phyloP scores from a whole-genome alignment of 2,113 vertebrate species.

The Bubo scandiacus region DNA sequence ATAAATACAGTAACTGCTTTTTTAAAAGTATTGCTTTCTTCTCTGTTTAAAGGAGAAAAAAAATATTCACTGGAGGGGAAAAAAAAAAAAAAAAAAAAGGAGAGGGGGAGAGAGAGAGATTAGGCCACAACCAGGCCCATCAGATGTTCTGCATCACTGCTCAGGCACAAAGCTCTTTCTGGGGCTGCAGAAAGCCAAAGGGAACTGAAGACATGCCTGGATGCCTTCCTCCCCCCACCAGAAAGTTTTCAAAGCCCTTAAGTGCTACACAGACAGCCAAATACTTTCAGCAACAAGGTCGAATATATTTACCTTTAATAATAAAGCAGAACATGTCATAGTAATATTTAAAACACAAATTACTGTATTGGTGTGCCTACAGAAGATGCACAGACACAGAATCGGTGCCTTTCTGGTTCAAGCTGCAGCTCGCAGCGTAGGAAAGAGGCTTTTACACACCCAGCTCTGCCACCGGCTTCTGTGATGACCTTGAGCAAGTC shows the following conservation, averaged over 20 bases:
- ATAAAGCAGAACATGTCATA: not conserved
- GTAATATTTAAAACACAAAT: not conserved
- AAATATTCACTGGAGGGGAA: not conserved
- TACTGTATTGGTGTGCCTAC: accelerated
- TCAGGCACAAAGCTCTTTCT: conserved; percentile 58
- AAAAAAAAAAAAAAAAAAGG: not conserved
- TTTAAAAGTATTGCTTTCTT: not conserved
- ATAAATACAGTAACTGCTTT: not conserved
- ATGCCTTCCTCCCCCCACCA: not conserved
- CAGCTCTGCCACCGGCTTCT: not conserved
- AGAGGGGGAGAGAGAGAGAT: not conserved
- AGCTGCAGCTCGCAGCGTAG: not conserved
- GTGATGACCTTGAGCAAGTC: not conserved
- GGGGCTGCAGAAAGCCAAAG: conserved; percentile 44
- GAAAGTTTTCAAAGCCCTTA: not conserved
- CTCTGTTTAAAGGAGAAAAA: not conserved
- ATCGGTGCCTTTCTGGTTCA: not conserved
- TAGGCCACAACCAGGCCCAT: conserved; percentile 14
- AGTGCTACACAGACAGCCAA: not conserved
- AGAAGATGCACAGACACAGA: not conserved
- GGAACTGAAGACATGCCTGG: conserved; percentile 36
- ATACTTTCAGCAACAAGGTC: not conserved
- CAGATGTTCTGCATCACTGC: conserved; percentile 62
- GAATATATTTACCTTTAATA: not conserved
- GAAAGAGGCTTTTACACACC: not conserved